Evolutionary conservation across 2,888 invertebrate species (phyloP).

Genomic region (Himalopsyche tibetana): DNA sequence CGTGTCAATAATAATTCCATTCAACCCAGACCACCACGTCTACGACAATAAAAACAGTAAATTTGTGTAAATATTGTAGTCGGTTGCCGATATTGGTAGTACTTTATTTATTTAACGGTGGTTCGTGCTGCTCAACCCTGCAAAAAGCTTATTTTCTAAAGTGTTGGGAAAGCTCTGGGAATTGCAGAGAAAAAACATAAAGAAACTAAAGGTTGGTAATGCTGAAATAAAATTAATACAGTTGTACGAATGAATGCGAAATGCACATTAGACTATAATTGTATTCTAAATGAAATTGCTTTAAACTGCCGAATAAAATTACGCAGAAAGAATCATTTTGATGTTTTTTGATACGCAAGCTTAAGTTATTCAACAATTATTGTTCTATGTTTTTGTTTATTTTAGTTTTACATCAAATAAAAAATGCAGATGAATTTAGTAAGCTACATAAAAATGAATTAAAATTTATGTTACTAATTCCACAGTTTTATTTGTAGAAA

Average conservation of each 20-base stretch:
- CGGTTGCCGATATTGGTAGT: slow-evolving; percentile 22
- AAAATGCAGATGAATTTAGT: too few species aligned
- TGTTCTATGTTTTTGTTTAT: too few species aligned
- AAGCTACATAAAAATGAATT: too few species aligned
- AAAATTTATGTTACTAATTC: too few species aligned
- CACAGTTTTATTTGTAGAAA: too few species aligned
- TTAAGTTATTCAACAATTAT: too few species aligned
- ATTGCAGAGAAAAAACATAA: slow-evolving; percentile 9
- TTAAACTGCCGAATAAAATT: too few species aligned
- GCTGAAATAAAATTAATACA: slow-evolving; percentile 8
- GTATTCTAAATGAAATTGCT: not conserved
- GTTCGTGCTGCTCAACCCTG: slow-evolving; percentile 43
- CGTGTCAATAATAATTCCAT: slow-evolving; percentile 6
- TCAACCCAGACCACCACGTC: not conserved
- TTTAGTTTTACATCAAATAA: too few species aligned
- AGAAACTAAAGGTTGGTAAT: not conserved
- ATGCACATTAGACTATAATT: not conserved
- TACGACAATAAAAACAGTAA: not conserved
- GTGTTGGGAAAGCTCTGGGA: slow-evolving; percentile 45
- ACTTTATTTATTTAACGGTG: slow-evolving; percentile 55
- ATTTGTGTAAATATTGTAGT: slow-evolving; percentile 17
- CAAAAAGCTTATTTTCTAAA: slow-evolving; percentile 50
- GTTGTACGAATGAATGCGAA: not conserved
- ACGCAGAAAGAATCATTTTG: too few species aligned
- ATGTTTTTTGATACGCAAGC: too few species aligned